A percentile compares a stretch with the other conserved stretches of the same genome.
Evolutionary conservation across 2,888 invertebrate genomes (phyloP).

Genomic region (Thyatira batis): DNA sequence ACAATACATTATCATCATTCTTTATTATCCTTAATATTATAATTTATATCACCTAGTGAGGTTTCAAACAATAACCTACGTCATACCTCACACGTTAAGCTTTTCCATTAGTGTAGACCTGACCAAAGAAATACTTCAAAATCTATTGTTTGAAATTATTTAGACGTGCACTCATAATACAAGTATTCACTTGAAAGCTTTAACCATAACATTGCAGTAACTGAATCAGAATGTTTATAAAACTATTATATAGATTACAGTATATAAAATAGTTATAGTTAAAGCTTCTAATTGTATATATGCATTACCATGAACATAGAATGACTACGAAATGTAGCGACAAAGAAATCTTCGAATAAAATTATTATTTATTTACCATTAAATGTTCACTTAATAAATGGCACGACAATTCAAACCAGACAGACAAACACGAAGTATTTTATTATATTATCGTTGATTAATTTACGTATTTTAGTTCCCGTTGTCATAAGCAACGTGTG

Average conservation of each 20-base stretch:
- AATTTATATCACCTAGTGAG: constrained; percentile 78
- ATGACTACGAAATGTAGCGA: no score
- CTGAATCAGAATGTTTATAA: not conserved
- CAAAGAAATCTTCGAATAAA: not conserved
- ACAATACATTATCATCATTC: constrained; percentile 52
- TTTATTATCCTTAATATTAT: constrained; percentile 58
- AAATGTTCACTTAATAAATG: not conserved
- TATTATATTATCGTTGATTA: not conserved
- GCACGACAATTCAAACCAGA: not conserved
- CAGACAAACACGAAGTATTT: not conserved
- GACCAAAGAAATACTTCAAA: not conserved
- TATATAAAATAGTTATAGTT: not conserved
- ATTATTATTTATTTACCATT: not conserved
- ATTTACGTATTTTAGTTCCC: constrained; percentile 44
- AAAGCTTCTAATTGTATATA: not conserved
- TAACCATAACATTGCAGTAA: not conserved
- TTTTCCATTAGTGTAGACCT: not conserved
- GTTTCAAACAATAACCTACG: constrained; percentile 76
- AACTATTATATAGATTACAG: not conserved
- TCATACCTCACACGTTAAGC: constrained; percentile 60
- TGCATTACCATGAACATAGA: not conserved
- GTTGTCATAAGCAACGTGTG: constrained; percentile 57
- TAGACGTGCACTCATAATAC: not conserved
- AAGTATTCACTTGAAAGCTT: not conserved
- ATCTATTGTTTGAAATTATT: not conserved